Percentiles rank a stretch among this genome's conserved stretches.
Conservation (phyloP, 1,140 invertebrate species). For the Lepidotrigona ventralis region DNA sequence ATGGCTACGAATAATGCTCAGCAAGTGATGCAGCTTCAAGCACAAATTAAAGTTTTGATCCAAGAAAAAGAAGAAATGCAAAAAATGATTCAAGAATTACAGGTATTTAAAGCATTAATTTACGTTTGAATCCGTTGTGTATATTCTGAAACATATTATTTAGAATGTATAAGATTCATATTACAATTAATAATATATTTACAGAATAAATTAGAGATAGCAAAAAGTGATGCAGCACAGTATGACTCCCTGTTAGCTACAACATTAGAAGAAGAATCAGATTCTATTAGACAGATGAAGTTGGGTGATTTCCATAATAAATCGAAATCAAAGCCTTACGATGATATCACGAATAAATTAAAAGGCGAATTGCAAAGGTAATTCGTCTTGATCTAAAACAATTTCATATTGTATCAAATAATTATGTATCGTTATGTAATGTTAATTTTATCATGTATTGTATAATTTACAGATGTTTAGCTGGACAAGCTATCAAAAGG, state of each 20-base stretch:
- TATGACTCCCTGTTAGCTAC: slow-evolving; percentile 68
- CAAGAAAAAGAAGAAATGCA: slow-evolving; percentile 73
- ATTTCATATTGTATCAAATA: slow-evolving; percentile 4
- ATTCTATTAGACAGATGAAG: slow-evolving; percentile 75
- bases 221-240: slow-evolving; percentile 68
- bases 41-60: slow-evolving; percentile 66
- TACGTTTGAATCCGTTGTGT: not conserved
- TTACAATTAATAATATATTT: slow-evolving; percentile 42
- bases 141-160: not conserved
- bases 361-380: slow-evolving; percentile 70
- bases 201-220: slow-evolving; percentile 70
- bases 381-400: not conserved
- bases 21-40: slow-evolving; percentile 71
- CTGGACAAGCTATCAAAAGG: slow-evolving; percentile 71
- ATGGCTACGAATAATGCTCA: slow-evolving; percentile 71
- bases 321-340: slow-evolving; percentile 64
- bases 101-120: slow-evolving; percentile 63
- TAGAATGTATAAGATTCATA: not conserved
- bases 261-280: slow-evolving; percentile 71
- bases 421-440: not conserved
- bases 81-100: slow-evolving; percentile 70
- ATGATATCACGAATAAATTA: slow-evolving; percentile 72
- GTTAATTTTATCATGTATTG: slow-evolving; percentile 7
- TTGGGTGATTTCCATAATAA: slow-evolving; percentile 69
- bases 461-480: slow-evolving; percentile 65